phyloP scores from a whole-genome alignment of 2,888 invertebrate species.

The Corbicula japonica region DNA sequence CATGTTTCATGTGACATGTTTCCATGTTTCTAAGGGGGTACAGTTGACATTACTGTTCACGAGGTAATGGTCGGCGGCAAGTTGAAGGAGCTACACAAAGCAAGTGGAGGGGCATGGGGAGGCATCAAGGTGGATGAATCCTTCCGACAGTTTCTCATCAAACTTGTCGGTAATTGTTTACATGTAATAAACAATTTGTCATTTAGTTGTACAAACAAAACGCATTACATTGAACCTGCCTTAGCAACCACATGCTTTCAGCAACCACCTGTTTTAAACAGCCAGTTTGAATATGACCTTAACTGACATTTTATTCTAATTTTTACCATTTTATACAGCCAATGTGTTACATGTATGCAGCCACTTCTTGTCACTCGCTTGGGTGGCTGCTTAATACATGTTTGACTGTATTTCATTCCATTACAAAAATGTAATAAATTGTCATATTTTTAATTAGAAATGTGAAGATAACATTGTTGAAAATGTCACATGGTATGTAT shows the following conservation, averaged over 20 bases:
- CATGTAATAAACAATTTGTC: not conserved
- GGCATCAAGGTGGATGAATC: conserved; percentile 51
- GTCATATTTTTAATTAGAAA: no score
- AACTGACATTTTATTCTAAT: not conserved
- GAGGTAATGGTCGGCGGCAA: conserved; percentile 19
- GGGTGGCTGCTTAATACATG: no score
- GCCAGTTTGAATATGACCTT: not conserved
- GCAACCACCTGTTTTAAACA: not conserved
- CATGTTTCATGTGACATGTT: no score
- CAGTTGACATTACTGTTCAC: conserved; percentile 45
- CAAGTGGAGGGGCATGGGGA: conserved; percentile 43
- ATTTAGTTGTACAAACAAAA: not conserved
- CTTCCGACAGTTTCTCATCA: conserved; percentile 30
- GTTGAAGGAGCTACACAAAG: conserved; percentile 46
- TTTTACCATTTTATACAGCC: not conserved
- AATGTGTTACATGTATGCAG: no score
- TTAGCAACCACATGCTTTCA: no score
- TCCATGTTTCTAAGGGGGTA: conserved; percentile 50
- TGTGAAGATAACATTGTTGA: no score
- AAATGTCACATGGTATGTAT: no score
- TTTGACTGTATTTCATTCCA: no score
- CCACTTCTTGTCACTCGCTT: no score
- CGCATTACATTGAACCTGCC: not conserved
- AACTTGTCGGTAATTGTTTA: conserved; percentile 34
- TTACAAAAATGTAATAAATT: no score